phyloP scores from a whole-genome alignment of 1,140 invertebrate species.

The Pseudoatta argentina region DNA sequence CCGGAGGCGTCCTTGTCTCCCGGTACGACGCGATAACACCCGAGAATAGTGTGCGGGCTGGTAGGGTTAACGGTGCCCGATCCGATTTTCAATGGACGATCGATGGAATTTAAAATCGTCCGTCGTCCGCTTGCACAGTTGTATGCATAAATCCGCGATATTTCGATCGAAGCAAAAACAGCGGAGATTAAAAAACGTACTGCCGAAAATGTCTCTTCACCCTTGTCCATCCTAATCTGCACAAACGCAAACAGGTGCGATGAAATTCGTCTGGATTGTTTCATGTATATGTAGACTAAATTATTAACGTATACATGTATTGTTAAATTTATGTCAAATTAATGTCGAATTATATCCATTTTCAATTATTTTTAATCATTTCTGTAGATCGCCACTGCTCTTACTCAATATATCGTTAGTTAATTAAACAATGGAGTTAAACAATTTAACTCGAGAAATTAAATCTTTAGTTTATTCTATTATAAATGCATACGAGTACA shows the following conservation, averaged over 20 bases:
- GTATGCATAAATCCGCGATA: slow-evolving; percentile 56
- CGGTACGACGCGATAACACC: slow-evolving; percentile 75
- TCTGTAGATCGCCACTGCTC: too few species aligned
- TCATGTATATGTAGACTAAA: not conserved
- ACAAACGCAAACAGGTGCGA: not conserved
- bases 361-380: too few species aligned
- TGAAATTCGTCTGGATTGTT: not conserved
- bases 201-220: slow-evolving; percentile 20
- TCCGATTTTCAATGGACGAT: slow-evolving; percentile 64
- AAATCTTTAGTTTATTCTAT: too few species aligned
- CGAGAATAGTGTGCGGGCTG: slow-evolving; percentile 58
- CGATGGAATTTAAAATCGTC: slow-evolving; percentile 66
- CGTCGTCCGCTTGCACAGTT: not conserved
- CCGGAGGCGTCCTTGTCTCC: slow-evolving; percentile 50
- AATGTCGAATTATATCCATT: too few species aligned
- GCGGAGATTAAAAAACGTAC: slow-evolving; percentile 62
- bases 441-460: too few species aligned
- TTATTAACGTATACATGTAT: not conserved
- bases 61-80: slow-evolving; percentile 74
- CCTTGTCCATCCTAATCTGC: not conserved
- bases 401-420: too few species aligned
- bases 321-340: too few species aligned
- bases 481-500: too few species aligned
- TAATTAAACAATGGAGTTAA: too few species aligned
- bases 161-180: slow-evolving; percentile 35